phyloP scores from a whole-genome alignment of 2,888 invertebrate genomes.

The Plebejus argus region DNA sequence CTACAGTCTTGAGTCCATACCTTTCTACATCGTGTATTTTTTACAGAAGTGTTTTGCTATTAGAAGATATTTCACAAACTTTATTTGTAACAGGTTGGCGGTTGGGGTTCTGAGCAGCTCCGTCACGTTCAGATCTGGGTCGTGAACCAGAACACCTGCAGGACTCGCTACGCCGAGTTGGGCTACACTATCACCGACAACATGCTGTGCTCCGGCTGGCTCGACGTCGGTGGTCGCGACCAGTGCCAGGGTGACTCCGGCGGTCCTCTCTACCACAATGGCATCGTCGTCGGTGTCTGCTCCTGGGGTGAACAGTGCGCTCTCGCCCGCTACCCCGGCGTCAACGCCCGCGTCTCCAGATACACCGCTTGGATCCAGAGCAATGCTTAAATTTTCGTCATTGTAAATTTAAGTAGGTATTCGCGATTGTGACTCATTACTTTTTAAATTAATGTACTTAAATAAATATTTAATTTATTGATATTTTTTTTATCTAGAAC shows the following conservation, averaged over 20 bases:
- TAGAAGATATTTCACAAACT: no score
- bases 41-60: background rate
- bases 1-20: background rate
- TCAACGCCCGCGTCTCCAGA: conserved; percentile 54
- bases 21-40: background rate
- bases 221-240: conserved; percentile 61
- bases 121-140: conserved; percentile 53
- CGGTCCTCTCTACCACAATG: conserved; percentile 59
- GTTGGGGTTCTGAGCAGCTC: conserved; percentile 46
- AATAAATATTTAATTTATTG: background rate
- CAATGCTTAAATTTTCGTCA: conserved; percentile 46
- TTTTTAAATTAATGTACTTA: background rate
- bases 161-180: conserved; percentile 45
- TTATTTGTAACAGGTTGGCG: background rate
- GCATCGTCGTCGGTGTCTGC: conserved; percentile 46
- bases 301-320: conserved; percentile 55
- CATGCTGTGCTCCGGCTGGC: conserved; percentile 61
- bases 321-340: conserved; percentile 47
- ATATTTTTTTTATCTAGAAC: no score
- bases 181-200: conserved; percentile 49
- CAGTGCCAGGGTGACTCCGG: conserved; percentile 64
- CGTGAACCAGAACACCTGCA: conserved; percentile 50
- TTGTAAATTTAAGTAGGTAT: background rate
- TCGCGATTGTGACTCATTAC: background rate
- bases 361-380: conserved; percentile 54